Base-by-base conservation (phyloP, 2,113 vertebrate species). In the Alethe castanea region DNA sequence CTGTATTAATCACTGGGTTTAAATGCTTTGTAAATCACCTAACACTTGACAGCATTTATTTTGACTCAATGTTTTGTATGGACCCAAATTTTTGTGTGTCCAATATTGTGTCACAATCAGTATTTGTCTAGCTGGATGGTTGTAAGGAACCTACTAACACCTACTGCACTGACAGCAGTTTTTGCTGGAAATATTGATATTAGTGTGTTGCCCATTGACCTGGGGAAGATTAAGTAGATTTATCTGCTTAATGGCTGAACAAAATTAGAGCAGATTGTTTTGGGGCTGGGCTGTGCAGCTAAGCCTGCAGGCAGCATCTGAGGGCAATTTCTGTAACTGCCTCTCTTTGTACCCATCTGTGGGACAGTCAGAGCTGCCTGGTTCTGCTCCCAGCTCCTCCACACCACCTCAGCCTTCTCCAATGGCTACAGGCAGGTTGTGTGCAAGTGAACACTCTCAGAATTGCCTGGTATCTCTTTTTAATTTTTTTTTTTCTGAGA, bases 191-290 rank as follows among this genome's bases (percentile, higher is more conserved):
- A 88, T 47, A 64, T 61, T 66, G 96, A 95, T 96, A 97, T 97
- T 96, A 92, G 90, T 81, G 92, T 96, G 96, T 93, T 91, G 11
- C 97, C 95, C 97, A 86, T 78, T 97, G 96, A 87, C 87, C 96
- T 97, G 96, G 96, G 94, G 96, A 97, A 97, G 97, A 95, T 94
- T 98, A 98, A 98, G 97, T 89, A 98, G 98, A 98, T 98, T 98
- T 97, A 96, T 92, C 96, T 91, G 93, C 98, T 99, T 98, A 99
- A 94, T 96, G 97, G 98, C 98, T 99, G 96, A 98, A 97, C 97
- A 96, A 97, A 98, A 98, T 98, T 98, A 98, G 98, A 98, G 97
- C 97, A 97, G 88, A 61, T 94, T 97, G 97, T 97, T 95, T 98
- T 96, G 92, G 65, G 93, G 81, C 95, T 76, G 94, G 88, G 67